phyloP scores from a whole-genome alignment of 2,888 invertebrate genomes.

The Latrodectus hesperus region DNA sequence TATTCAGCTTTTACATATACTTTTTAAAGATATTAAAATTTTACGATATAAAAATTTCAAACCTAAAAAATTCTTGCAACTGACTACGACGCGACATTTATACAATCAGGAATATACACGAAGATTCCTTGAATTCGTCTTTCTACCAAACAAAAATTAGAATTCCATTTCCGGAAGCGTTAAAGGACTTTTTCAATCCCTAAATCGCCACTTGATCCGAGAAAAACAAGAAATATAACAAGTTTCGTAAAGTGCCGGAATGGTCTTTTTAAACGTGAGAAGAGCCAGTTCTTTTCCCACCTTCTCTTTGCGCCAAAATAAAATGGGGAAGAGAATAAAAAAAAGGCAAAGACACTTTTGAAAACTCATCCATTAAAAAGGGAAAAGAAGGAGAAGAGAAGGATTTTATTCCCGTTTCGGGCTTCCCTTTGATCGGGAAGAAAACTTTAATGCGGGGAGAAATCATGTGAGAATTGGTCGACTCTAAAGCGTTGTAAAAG shows the following conservation, averaged over 20 bases:
- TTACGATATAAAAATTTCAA: too few species aligned
- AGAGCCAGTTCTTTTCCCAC: conserved; percentile 2
- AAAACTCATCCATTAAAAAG: conserved; percentile 19
- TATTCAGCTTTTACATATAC: too few species aligned
- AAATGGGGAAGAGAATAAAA: neutral
- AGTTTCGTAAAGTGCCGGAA: neutral
- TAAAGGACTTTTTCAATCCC: neutral
- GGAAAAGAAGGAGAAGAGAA: neutral
- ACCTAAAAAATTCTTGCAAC: too few species aligned
- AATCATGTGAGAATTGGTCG: conserved; percentile 46
- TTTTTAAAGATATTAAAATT: too few species aligned
- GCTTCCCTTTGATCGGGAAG: conserved; percentile 27
- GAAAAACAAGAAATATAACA: neutral
- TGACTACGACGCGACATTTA: too few species aligned
- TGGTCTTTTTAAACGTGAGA: too few species aligned
- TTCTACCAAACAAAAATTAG: too few species aligned
- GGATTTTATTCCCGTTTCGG: neutral
- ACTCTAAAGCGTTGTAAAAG: conserved; percentile 38
- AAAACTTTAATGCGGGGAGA: conserved; percentile 42
- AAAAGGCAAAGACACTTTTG: neutral
- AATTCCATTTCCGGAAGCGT: too few species aligned
- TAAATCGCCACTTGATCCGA: neutral
- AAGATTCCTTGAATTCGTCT: too few species aligned
- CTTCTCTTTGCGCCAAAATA: neutral
- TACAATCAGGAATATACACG: too few species aligned